phyloP scores from a whole-genome alignment of 1,140 invertebrate genomes.

The Drosophila sp. region DNA sequence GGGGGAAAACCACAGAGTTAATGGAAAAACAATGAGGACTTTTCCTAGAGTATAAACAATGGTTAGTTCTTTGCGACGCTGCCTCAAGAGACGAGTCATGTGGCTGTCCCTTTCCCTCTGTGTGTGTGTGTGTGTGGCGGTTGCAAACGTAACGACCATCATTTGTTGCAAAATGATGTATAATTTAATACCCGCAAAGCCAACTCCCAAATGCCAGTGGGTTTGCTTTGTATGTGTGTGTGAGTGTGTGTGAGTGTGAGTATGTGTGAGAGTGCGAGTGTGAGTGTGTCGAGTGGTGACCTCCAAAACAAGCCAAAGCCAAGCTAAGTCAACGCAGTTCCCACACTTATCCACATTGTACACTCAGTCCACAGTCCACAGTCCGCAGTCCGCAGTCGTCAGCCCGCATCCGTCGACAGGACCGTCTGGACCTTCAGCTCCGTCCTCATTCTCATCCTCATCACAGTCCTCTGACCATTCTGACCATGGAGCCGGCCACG shows the following conservation, averaged over 20 bases:
- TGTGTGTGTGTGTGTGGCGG: constrained; percentile 26
- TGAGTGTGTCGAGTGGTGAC: constrained; percentile 53
- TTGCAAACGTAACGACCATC: constrained; percentile 77
- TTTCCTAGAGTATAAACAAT: constrained; percentile 40
- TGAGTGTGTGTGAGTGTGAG: constrained; percentile 2
- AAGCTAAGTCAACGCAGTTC: constrained; percentile 71
- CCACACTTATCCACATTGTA: constrained; percentile 53
- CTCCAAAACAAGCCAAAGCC: constrained; percentile 77
- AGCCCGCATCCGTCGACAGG: constrained; percentile 44
- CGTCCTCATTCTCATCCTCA: neutral
- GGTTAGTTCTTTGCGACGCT: constrained; percentile 28
- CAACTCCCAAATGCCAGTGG: constrained; percentile 75
- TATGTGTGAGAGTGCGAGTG: constrained; percentile 19
- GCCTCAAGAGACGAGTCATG: constrained; percentile 49
- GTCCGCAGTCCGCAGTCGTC: constrained; percentile 31
- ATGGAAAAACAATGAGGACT: constrained; percentile 36
- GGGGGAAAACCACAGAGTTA: constrained; percentile 22
- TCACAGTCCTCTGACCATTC: too few relatives aligned
- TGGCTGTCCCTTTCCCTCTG: neutral
- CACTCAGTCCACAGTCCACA: constrained; percentile 20
- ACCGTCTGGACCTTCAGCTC: neutral
- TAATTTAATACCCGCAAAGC: constrained; percentile 84
- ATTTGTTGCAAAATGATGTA: constrained; percentile 84
- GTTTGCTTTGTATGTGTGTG: constrained; percentile 10
- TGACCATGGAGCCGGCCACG: constrained; percentile 54